These are phyloP conservation scores for Benthosema pterotum DNA, from an alignment of 2,797 vertebrate genomes.

Conservation along the genomic window DNA sequence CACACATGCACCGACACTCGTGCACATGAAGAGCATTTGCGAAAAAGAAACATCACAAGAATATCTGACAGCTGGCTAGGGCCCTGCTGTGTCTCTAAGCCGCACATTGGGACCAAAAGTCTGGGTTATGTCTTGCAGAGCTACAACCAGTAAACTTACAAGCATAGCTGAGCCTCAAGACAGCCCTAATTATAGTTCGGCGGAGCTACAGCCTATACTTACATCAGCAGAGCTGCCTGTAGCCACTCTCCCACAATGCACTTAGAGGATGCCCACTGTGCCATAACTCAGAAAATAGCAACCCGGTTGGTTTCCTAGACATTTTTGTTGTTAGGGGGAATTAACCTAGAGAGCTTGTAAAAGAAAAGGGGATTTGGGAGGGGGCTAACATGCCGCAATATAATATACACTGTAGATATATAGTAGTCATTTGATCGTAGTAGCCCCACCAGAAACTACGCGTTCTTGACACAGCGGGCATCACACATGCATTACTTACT, in stretches of 20 bases:
- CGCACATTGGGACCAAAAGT: slow-evolving; percentile 20
- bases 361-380: slow-evolving; percentile 11
- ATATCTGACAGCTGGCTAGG: not conserved
- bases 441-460: slow-evolving; percentile 7
- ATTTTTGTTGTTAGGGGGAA: slow-evolving; percentile 16
- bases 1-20: not conserved
- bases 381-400: slow-evolving; percentile 17
- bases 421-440: slow-evolving; percentile 25
- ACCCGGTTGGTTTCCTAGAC: slow-evolving; percentile 21
- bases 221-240: slow-evolving; percentile 41
- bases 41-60: slow-evolving; percentile 21
- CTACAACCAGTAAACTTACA: slow-evolving; percentile 25
- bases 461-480: not conserved
- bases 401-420: no score
- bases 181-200: slow-evolving; percentile 64
- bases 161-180: slow-evolving; percentile 52
- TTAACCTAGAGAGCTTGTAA: slow-evolving; percentile 14
- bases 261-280: slow-evolving; percentile 42
- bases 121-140: slow-evolving; percentile 40
- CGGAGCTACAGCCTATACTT: slow-evolving; percentile 62
- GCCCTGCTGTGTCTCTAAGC: slow-evolving; percentile 9
- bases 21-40: no score
- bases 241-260: slow-evolving; percentile 35
- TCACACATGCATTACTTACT: no score
- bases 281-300: slow-evolving; percentile 51